A percentile compares a stretch with the other conserved stretches of the same genome.
phyloP scores from a whole-genome alignment of 2,888 invertebrate species.

The Amphipoea lucens region DNA sequence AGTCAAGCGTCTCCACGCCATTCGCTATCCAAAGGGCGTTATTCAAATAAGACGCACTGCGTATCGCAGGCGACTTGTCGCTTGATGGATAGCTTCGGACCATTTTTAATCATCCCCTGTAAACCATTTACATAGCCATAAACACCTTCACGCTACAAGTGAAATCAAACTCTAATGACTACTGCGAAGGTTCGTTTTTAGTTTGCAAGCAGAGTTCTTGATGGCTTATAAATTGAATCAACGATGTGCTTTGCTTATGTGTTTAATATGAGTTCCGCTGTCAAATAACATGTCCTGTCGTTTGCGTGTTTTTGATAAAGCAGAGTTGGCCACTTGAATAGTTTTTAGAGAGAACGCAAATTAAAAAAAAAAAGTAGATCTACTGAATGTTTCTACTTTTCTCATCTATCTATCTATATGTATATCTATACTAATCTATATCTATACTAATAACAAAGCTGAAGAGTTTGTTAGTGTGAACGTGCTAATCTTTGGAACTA shows the following conservation, averaged over 20 bases:
- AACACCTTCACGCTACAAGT: slow-evolving; percentile 33
- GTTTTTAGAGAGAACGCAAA: background rate
- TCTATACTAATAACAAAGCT: too few species aligned
- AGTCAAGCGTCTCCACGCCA: slow-evolving; percentile 44
- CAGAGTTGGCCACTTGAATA: slow-evolving; percentile 43
- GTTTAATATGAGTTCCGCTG: slow-evolving; percentile 76
- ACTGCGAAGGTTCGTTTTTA: slow-evolving; percentile 18
- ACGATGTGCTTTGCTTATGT: slow-evolving; percentile 45
- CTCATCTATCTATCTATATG: too few species aligned
- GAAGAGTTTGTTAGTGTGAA: too few species aligned
- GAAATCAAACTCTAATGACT: slow-evolving; percentile 40
- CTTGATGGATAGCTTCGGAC: slow-evolving; percentile 86
- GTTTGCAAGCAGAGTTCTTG: background rate
- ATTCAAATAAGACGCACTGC: slow-evolving; percentile 85
- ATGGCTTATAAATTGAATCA: slow-evolving; percentile 66
- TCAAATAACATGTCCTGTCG: slow-evolving; percentile 75
- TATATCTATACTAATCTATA: too few species aligned
- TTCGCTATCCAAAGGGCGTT: slow-evolving; percentile 70
- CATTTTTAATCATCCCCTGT: slow-evolving; percentile 86
- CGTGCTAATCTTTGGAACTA: too few species aligned
- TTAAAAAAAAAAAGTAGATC: too few species aligned
- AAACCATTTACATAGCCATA: slow-evolving; percentile 46
- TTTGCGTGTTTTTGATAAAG: slow-evolving; percentile 59
- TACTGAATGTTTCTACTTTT: background rate
- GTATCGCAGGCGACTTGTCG: slow-evolving; percentile 82